Base-by-base conservation (phyloP, 2,888 invertebrate species). In the Cordylochernes scorpioides region DNA sequence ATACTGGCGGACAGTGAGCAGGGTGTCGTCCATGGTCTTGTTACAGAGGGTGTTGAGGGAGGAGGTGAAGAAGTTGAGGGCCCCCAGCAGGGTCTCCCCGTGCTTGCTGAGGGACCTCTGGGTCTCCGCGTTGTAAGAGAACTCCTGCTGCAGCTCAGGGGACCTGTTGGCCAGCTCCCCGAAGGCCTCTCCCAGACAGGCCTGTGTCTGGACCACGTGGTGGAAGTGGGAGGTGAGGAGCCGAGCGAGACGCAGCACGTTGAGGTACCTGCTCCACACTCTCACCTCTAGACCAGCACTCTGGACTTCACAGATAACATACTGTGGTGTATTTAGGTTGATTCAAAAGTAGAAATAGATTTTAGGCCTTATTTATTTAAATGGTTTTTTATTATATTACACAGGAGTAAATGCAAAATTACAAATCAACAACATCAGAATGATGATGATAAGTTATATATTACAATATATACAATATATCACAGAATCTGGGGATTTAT, bases 1-100 rank as follows among this genome's bases (percentile, higher is more conserved):
- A 51, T 71, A 74, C 46, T 68, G 65, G 46, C 67, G 63, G 36
- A 75, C 65, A 31, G 74, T 75, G 36, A 68, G 58, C 41, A 75
- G 55, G 3, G 74, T 91, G 54, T 97, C 94, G 53, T 91, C 88
- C 53, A 97, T 94, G 24, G 91, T 94, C 60, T 88, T 88, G 59
- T 86, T 74, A 56, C 86, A 80, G 46, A 97, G 63, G 12, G 94
- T 97, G 56, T 78, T 74, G 30, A 97, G 73, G 16, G 86, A 77
- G 28, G 78, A 84, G 47, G 78, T 78, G 60, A 97, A 97, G 61
- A 86, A 88, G 54, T 84, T 82, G 45, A 94, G 64, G 40, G 91
- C 88, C 36, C 74, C 75, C 16, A 42, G 24, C 41, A 94, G 59
- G 31, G 77, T 68, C 55, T 91, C 88, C 5, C 88, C 88, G 55